phyloP scores from a whole-genome alignment of 1,140 invertebrate species.

The Platorchestia sp. region DNA sequence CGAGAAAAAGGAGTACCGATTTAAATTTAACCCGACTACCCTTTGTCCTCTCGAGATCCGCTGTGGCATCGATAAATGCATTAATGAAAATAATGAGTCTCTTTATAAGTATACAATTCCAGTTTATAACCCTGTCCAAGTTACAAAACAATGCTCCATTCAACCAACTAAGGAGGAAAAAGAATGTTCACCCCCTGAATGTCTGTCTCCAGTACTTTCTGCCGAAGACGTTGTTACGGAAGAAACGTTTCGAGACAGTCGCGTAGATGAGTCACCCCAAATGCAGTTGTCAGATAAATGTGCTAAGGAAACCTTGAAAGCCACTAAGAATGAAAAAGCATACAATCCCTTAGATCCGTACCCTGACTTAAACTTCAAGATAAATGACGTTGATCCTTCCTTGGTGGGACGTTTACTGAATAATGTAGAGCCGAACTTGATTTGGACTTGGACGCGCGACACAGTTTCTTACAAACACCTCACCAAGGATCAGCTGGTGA shows the following conservation, averaged over 20 bases:
- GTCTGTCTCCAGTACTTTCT: not conserved
- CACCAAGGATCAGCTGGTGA: slow-evolving; percentile 79
- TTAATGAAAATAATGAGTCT: slow-evolving; percentile 62
- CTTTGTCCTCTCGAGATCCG: slow-evolving; percentile 64
- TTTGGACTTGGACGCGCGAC: slow-evolving; percentile 89
- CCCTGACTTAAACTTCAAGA: slow-evolving; percentile 58
- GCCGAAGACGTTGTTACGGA: not conserved
- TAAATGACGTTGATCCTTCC: slow-evolving; percentile 62
- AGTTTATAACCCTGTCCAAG: not conserved
- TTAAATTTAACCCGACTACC: slow-evolving; percentile 62
- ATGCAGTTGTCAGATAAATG: not conserved
- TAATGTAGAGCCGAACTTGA: slow-evolving; percentile 80
- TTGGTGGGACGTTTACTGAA: slow-evolving; percentile 71
- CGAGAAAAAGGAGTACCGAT: not conserved
- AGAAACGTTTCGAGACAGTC: not conserved
- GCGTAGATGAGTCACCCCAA: not conserved
- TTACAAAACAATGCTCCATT: not conserved
- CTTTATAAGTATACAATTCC: slow-evolving; percentile 62
- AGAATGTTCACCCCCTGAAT: not conserved
- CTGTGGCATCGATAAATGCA: slow-evolving; percentile 59
- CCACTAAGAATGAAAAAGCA: not conserved
- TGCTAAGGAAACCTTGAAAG: not conserved
- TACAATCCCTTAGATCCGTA: slow-evolving; percentile 63
- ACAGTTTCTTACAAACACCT: slow-evolving; percentile 80
- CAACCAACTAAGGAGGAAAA: not conserved